Evolutionary conservation across 2,797 vertebrate genomes (phyloP).

Genomic region (Cyclopterus lumpus): DNA sequence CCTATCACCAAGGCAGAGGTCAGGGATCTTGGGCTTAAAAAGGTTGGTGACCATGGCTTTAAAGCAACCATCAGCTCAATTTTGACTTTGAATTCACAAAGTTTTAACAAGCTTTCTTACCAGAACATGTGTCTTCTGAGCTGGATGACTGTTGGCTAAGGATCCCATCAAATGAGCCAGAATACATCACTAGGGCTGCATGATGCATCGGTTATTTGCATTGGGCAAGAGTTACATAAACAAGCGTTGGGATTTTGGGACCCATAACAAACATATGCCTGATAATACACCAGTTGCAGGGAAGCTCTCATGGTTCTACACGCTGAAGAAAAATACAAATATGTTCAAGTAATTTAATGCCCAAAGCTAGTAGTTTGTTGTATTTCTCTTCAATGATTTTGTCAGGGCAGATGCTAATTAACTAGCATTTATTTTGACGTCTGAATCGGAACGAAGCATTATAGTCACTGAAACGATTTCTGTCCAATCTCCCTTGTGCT

Average conservation of each 20-base stretch:
- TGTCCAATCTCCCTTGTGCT: background rate
- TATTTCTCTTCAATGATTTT: background rate
- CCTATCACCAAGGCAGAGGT: too few species aligned
- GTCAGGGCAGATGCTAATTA: background rate
- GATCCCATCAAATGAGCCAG: background rate
- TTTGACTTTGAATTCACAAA: background rate
- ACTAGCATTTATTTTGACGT: background rate
- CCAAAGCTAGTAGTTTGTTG: background rate
- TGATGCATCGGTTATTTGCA: constrained; percentile 10
- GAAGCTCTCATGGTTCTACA: background rate
- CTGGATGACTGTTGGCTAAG: background rate
- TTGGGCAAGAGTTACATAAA: background rate
- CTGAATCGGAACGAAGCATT: background rate
- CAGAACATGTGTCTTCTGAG: background rate
- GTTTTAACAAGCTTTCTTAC: constrained; percentile 9
- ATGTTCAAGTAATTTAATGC: background rate
- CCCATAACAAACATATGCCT: background rate
- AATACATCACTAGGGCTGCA: background rate
- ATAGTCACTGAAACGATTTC: background rate
- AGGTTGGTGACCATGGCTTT: background rate
- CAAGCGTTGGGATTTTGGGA: constrained; percentile 8
- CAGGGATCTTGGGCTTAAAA: too few species aligned
- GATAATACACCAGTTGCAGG: background rate
- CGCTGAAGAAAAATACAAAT: background rate
- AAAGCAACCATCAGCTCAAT: background rate